phyloP scores from a whole-genome alignment of 92 coral and sea anemone genomes.

The Epizoanthus scotinus region DNA sequence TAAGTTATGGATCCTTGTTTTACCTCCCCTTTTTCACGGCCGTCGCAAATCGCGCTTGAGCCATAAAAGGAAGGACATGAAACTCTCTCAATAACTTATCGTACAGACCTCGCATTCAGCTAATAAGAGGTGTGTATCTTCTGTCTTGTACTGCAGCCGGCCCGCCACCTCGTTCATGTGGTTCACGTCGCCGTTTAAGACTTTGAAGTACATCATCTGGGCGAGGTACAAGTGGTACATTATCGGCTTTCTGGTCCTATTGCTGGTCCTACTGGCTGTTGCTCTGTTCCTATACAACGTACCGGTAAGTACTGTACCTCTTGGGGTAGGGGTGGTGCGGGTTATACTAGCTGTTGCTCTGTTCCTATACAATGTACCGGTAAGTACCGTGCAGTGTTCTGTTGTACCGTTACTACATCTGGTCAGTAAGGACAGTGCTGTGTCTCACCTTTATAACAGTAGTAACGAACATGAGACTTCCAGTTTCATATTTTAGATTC shows the following conservation, averaged over 20 bases:
- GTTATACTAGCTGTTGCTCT: conserved; percentile 57
- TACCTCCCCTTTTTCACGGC: no score
- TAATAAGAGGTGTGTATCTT: not conserved
- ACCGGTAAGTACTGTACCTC: conserved; percentile 77
- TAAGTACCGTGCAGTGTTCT: conserved; percentile 43
- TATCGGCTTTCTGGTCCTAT: conserved; percentile 65
- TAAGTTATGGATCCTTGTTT: no score
- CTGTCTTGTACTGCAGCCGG: conserved; percentile 55
- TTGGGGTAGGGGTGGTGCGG: no score
- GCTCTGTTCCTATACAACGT: conserved; percentile 77
- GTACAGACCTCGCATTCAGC: no score
- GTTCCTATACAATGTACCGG: conserved; percentile 88
- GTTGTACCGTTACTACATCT: not conserved
- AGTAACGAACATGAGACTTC: no score
- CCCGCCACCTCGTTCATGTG: conserved; percentile 95
- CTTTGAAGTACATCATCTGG: conserved; percentile 87
- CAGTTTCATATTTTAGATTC: not conserved
- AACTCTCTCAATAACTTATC: no score
- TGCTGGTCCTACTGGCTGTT: conserved; percentile 57
- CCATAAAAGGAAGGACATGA: no score
- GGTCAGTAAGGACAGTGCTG: not conserved
- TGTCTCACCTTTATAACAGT: not conserved
- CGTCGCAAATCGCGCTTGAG: no score
- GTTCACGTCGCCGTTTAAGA: conserved; percentile 90
- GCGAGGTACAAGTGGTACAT: conserved; percentile 90